Conservation (phyloP, 2,888 invertebrate species). For the Nesidiocoris tenuis region DNA sequence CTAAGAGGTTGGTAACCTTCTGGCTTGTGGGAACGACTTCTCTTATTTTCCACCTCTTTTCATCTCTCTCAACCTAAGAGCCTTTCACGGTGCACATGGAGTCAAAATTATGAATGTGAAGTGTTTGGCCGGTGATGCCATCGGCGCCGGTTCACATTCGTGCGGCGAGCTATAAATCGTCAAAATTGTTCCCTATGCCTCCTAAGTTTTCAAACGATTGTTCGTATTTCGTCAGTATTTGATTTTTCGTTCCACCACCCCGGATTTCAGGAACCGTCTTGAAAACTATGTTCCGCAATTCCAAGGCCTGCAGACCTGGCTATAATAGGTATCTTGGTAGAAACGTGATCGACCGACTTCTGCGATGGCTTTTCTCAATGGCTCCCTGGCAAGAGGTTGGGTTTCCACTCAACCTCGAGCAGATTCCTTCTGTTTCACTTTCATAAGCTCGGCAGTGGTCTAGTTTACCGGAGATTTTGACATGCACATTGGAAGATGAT, state of each 20-base stretch:
- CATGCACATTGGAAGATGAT: no score
- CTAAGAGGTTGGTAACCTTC: slow-evolving; percentile 39
- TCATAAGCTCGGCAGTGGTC: background rate
- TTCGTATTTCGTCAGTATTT: no score
- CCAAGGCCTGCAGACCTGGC: no score
- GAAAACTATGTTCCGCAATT: no score
- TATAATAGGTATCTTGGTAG: no score
- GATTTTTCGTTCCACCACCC: no score
- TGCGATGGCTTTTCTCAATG: background rate
- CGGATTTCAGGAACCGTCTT: no score
- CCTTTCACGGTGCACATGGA: background rate
- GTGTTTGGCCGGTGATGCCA: background rate
- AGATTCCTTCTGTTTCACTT: background rate
- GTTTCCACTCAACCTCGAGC: background rate
- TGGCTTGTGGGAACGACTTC: slow-evolving; percentile 21
- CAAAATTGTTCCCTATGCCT: no score
- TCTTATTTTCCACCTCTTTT: background rate
- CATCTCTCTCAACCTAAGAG: no score
- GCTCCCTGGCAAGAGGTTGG: background rate
- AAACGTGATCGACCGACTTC: background rate
- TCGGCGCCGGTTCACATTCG: no score
- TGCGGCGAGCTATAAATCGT: no score
- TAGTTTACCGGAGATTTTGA: background rate
- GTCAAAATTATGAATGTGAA: background rate
- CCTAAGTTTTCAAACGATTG: no score